phyloP scores from a whole-genome alignment of 2,888 invertebrate genomes.

The Xylota sylvarum region DNA sequence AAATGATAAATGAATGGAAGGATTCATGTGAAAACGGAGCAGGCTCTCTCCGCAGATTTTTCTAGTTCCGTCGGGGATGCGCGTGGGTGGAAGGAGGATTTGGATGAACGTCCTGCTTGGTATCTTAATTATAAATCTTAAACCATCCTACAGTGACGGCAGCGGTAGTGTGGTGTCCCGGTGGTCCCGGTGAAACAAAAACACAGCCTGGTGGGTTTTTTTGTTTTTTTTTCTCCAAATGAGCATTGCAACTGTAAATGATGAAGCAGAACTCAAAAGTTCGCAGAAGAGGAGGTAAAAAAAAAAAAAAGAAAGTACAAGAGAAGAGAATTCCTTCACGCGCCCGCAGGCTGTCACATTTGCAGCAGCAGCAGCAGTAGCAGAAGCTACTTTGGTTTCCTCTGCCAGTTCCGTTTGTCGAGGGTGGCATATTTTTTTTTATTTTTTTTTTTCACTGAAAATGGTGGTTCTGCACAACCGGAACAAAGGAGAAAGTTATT shows the following conservation, averaged over 20 bases:
- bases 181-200: conserved; percentile 76
- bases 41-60: conserved; percentile 58
- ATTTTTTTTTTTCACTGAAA: background rate
- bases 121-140: conserved; percentile 77
- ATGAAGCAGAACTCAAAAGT: conserved; percentile 72
- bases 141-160: conserved; percentile 73
- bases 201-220: conserved; percentile 63
- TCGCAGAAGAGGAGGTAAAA: conserved; percentile 15
- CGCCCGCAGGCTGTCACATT: conserved; percentile 82
- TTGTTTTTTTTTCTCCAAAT: conserved; percentile 26
- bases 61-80: conserved; percentile 39
- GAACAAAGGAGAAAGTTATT: conserved; percentile 71
- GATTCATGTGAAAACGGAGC: conserved; percentile 76
- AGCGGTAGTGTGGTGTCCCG: conserved; percentile 53
- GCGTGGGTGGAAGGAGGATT: conserved; percentile 49
- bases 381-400: conserved; percentile 76
- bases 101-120: conserved; percentile 72
- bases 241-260: conserved; percentile 67
- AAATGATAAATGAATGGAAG: conserved; percentile 77
- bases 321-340: conserved; percentile 53
- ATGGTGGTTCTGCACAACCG: conserved; percentile 7
- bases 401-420: conserved; percentile 67
- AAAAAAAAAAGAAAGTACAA: conserved; percentile 20
- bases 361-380: conserved; percentile 69
- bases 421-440: conserved; percentile 65